These are phyloP conservation scores for Rhyacophila evoluta DNA, from an alignment of 2,888 invertebrate genomes.

Conservation along the genomic window DNA sequence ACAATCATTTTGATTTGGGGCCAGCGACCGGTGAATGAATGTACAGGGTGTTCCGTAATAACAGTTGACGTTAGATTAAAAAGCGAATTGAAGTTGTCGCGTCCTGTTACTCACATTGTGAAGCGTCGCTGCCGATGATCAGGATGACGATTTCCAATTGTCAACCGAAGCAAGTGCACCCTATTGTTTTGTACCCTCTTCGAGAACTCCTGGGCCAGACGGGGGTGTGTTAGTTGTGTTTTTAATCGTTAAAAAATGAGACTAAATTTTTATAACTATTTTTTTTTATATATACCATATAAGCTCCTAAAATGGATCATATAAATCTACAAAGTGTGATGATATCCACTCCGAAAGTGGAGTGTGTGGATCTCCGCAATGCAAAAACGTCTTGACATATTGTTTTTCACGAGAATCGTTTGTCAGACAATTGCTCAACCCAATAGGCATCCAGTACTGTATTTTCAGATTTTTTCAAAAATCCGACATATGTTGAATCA, in stretches of 20 bases:
- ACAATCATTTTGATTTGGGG: conserved; percentile 14
- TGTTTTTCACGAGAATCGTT: too few relatives aligned
- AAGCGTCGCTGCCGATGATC: conserved; percentile 29
- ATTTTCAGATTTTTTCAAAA: too few relatives aligned
- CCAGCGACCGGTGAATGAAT: neutral
- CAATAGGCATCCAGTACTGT: too few relatives aligned
- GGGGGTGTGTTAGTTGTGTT: neutral
- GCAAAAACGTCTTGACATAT: too few relatives aligned
- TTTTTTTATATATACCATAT: too few relatives aligned
- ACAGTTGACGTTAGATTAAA: conserved; percentile 51
- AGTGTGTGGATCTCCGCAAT: too few relatives aligned
- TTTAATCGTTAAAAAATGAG: neutral
- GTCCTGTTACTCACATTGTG: neutral
- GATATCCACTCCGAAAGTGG: too few relatives aligned
- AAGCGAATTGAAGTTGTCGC: conserved; percentile 37
- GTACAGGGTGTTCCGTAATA: conserved; percentile 34
- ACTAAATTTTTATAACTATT: neutral
- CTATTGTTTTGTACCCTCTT: conserved; percentile 40
- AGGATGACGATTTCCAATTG: conserved; percentile 47
- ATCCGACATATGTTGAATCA: too few relatives aligned
- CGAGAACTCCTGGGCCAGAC: conserved; percentile 24
- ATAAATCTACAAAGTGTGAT: neutral
- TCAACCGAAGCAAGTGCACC: conserved; percentile 50
- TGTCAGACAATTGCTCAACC: too few relatives aligned
- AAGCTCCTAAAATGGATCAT: neutral